Evolutionary conservation across 1,140 invertebrate species (phyloP).

Genomic region (Pogonognathellus flavescens): DNA sequence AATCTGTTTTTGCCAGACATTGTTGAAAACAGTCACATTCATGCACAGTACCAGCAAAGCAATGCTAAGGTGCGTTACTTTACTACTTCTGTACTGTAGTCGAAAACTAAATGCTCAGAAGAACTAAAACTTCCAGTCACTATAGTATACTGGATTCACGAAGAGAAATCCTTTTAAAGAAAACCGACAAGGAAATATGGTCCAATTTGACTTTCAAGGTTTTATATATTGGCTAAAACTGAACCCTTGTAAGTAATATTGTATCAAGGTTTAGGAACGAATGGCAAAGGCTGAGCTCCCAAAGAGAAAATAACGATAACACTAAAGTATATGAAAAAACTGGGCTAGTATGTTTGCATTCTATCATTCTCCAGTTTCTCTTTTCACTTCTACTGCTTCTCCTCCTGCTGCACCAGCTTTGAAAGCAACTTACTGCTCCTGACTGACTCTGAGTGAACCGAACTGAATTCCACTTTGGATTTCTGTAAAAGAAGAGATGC

Average conservation of each 20-base stretch:
- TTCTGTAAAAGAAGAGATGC: neutral
- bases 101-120: too few relatives aligned
- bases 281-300: constrained; percentile 39
- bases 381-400: neutral
- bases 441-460: constrained; percentile 8
- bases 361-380: constrained; percentile 18
- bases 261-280: constrained; percentile 22
- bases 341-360: constrained; percentile 40
- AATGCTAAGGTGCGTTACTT: too few relatives aligned
- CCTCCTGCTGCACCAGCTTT: too few relatives aligned
- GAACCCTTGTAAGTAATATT: constrained; percentile 42
- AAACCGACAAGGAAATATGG: constrained; percentile 24
- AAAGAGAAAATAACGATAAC: constrained; percentile 48
- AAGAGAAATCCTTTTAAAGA: constrained; percentile 26
- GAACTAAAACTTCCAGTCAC: neutral
- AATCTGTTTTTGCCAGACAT: too few relatives aligned
- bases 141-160: constrained; percentile 15
- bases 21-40: too few relatives aligned
- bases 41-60: too few relatives aligned
- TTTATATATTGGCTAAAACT: constrained; percentile 19
- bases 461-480: constrained; percentile 18
- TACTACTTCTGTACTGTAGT: too few relatives aligned
- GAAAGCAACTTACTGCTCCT: neutral
- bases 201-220: constrained; percentile 48
- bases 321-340: neutral